Evolutionary conservation across 2,113 vertebrate genomes (phyloP).

Genomic region (Mirounga angustirostris): DNA sequence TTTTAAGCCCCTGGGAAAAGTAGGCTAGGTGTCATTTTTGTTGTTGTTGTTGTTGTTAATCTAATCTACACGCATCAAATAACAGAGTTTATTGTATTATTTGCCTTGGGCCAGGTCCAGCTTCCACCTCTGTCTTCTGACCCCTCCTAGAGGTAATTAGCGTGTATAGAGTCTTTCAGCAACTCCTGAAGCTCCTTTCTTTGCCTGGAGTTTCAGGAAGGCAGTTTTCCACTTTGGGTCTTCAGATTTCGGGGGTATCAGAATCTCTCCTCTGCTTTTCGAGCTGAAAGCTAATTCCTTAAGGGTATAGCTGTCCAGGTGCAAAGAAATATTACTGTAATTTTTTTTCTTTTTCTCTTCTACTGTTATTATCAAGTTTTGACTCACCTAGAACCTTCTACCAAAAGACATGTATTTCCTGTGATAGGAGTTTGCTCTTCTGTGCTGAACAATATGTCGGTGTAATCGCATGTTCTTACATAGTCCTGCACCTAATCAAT

Average conservation of each 20-base stretch:
- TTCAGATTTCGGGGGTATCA: not conserved
- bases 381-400: not conserved
- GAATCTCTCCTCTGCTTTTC: not conserved
- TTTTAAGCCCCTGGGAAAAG: constrained; percentile 33
- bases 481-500: not conserved
- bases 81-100: constrained; percentile 57
- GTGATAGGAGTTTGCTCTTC: not conserved
- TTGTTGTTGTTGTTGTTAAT: not conserved
- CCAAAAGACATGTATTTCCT: not conserved
- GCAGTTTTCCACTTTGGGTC: not conserved
- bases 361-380: not conserved
- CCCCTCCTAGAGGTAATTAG: not conserved
- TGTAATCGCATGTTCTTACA: not conserved
- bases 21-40: constrained; percentile 32
- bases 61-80: constrained; percentile 52
- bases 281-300: not conserved
- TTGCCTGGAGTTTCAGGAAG: not conserved
- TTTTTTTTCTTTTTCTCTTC: not conserved
- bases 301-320: not conserved
- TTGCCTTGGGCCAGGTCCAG: constrained; percentile 48
- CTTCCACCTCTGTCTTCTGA: not conserved
- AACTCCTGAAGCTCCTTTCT: not conserved
- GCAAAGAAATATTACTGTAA: not conserved
- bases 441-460: not conserved
- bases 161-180: not conserved